Conservation (phyloP, 2,888 invertebrate genomes). For the Ormia ochracea region DNA sequence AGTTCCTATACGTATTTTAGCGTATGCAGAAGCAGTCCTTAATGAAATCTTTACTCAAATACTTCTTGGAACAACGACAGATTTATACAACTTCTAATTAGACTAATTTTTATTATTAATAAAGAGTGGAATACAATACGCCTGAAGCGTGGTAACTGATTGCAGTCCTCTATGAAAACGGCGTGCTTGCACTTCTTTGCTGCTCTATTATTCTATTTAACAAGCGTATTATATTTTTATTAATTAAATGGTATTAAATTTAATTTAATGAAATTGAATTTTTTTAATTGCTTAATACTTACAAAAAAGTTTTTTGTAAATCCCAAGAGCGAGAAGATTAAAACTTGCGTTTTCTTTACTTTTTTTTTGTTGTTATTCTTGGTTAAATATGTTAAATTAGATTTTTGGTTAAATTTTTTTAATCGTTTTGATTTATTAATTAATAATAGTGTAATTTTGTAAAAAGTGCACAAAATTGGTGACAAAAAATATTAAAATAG, state of each 20-base stretch:
- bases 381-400: constrained; percentile 28
- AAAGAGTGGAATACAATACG: no score
- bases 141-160: no score
- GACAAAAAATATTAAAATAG: constrained; percentile 36
- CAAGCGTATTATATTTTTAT: neutral
- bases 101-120: no score
- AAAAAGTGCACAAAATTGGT: constrained; percentile 60
- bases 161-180: no score
- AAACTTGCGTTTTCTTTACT: constrained; percentile 12
- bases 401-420: constrained; percentile 18
- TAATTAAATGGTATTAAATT: neutral
- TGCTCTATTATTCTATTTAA: no score
- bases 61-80: no score
- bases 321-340: constrained; percentile 43
- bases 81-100: no score
- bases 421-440: neutral
- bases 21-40: no score
- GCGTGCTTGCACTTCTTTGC: no score
- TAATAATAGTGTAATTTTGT: constrained; percentile 45
- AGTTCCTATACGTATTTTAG: no score
- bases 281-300: no score
- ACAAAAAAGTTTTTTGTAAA: constrained; percentile 55
- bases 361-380: constrained; percentile 16
- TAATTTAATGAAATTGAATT: neutral
- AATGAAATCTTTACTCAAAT: no score